A percentile compares a stretch with the other conserved stretches of the same genome.
Conservation (phyloP, 1,140 invertebrate species). For the Caerostris extrusa region DNA sequence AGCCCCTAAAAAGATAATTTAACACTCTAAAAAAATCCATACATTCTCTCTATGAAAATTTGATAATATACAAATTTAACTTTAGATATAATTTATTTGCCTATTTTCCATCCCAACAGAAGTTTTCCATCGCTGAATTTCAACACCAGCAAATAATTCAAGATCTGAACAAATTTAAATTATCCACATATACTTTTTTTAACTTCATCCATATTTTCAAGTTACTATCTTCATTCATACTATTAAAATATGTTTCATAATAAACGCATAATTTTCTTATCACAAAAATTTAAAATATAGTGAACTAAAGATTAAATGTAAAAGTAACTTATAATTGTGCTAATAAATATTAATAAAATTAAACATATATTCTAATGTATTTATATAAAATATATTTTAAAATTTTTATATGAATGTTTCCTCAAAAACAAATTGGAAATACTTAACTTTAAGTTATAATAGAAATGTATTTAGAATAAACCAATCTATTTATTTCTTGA, state of each 20-base stretch:
- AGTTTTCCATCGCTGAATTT: slow-evolving; percentile 61
- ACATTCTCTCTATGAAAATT: background rate
- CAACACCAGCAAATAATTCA: slow-evolving; percentile 40
- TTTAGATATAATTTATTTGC: background rate
- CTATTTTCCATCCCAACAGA: slow-evolving; percentile 47
- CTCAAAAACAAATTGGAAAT: no score
- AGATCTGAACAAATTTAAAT: slow-evolving; percentile 43
- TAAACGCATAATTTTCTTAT: background rate
- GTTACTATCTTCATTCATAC: background rate
- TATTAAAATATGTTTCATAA: background rate
- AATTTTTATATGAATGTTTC: no score
- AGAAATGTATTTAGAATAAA: no score
- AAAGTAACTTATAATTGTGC: background rate
- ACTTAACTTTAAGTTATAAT: no score
- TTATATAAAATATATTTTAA: no score
- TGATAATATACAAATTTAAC: background rate
- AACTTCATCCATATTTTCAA: slow-evolving; percentile 32
- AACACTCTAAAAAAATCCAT: background rate
- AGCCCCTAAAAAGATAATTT: no score
- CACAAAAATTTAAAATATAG: background rate
- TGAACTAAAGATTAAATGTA: no score
- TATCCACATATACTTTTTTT: background rate
- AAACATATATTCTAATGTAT: background rate
- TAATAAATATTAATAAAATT: background rate
- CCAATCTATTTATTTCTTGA: no score